A percentile compares a stretch with the other conserved stretches of the same genome.
phyloP scores from a whole-genome alignment of 2,888 invertebrate species.

The Scaptomyza flava region DNA sequence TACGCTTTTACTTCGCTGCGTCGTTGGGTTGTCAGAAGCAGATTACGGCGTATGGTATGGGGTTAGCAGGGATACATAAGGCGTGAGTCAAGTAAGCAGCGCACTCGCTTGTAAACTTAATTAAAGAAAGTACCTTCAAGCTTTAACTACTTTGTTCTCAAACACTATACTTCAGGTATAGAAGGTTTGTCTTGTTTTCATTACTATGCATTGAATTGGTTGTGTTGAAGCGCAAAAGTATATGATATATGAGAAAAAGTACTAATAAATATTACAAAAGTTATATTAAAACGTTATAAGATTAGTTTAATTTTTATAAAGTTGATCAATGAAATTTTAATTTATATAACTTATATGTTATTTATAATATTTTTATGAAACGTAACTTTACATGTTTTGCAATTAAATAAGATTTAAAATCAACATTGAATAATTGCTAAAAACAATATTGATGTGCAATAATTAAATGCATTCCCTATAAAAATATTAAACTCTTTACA shows the following conservation, averaged over 20 bases:
- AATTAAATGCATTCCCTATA: not conserved
- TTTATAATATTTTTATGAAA: no score
- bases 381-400: not conserved
- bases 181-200: no score
- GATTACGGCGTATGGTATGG: slow-evolving; percentile 36
- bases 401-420: not conserved
- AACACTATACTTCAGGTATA: not conserved
- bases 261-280: no score
- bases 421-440: not conserved
- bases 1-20: slow-evolving; percentile 61
- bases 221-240: no score
- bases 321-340: no score
- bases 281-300: no score
- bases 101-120: slow-evolving; percentile 34
- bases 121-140: slow-evolving; percentile 5
- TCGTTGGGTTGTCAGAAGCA: slow-evolving; percentile 46
- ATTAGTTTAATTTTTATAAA: no score
- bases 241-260: no score
- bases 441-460: not conserved
- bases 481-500: not conserved
- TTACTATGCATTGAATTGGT: no score
- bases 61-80: slow-evolving; percentile 19
- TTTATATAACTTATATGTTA: no score
- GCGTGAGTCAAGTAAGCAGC: slow-evolving; percentile 24
- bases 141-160: slow-evolving; percentile 16